Base-by-base conservation (phyloP, 2,888 invertebrate genomes). In the Campoplex capitator region DNA sequence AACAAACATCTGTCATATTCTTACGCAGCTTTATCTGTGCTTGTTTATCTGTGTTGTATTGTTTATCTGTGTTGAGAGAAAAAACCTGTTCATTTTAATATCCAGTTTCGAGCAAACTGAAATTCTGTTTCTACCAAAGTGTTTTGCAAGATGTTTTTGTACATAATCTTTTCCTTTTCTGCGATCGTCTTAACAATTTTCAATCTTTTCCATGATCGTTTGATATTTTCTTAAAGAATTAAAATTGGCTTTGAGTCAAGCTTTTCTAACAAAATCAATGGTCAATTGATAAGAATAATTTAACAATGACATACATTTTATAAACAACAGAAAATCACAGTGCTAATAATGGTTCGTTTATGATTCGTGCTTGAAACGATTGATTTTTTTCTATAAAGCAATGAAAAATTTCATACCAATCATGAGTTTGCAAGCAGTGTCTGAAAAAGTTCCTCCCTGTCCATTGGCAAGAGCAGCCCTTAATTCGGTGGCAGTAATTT, bases 381-480 rank as follows among this genome's bases (percentile, higher is more conserved):
- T 32, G 38, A 1, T 45, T 58, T 51, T 18, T 16, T 18, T 3
- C 38, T n/a, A 9, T 71, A 4, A n/a, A n/a, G 32, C 8, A 11
- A 67, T 48, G 13, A 51, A 77, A 77, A 76, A 1, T 13, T 23
- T 3, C 76, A 6, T 94, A 97, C 97, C 97, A 90, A 98, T 98
- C 98, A 98, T 98, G 45, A 98, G 95, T 90, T 96, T 96, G 93
- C 98, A 98, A 11, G 98, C 97, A 85, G 96, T 96, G 90, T 97
- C 97, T 4, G 98, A 98, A 94, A 98, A 98, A 86, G 96, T 96
- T 90, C 97, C 96, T 18, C 98, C 98, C 94, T 98, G 97, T 32
- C 97, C 98, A 95, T 98, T 98, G 32, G 98, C 96, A 62, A 98
- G 95, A 0, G 98, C 98, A 9, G 96, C 95, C 94, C 97, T 97